phyloP scores from a whole-genome alignment of 1,140 invertebrate genomes.

The Lepidurus packardi region DNA sequence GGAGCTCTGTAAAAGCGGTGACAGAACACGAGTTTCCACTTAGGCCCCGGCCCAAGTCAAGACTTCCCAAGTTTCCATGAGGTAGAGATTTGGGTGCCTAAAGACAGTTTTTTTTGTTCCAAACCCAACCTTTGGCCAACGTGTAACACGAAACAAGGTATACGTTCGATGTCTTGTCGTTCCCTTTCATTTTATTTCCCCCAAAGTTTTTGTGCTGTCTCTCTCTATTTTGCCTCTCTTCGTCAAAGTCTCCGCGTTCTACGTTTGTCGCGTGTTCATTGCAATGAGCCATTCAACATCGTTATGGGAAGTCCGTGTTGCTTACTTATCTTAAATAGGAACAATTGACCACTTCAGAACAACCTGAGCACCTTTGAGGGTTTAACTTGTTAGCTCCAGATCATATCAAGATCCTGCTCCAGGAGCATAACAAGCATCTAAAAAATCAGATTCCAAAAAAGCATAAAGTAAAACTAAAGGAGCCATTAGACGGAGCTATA shows the following conservation, averaged over 20 bases:
- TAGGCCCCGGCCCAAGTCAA: conserved; percentile 20
- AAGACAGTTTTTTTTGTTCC: conserved; percentile 20
- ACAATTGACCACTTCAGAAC: neutral
- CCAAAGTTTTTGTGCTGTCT: neutral
- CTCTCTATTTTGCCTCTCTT: too few species aligned
- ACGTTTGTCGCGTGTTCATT: neutral
- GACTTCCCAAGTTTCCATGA: conserved; percentile 19
- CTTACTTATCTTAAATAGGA: conserved; percentile 12
- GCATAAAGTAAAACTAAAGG: too few species aligned
- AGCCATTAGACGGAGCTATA: too few species aligned
- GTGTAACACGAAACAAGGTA: neutral
- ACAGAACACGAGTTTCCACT: conserved; percentile 21
- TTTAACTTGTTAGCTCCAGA: neutral
- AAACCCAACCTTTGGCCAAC: neutral
- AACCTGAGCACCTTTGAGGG: neutral
- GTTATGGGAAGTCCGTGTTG: neutral
- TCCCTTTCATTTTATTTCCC: neutral
- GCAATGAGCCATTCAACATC: neutral
- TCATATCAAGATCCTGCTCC: neutral
- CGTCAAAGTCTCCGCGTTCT: neutral
- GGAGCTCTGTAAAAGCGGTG: conserved; percentile 20
- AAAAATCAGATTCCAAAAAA: neutral
- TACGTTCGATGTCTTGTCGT: neutral
- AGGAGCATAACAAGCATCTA: neutral
- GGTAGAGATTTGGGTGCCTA: conserved; percentile 17